Base-by-base conservation (phyloP, 1,140 invertebrate genomes). In the Brachionus sp. region DNA sequence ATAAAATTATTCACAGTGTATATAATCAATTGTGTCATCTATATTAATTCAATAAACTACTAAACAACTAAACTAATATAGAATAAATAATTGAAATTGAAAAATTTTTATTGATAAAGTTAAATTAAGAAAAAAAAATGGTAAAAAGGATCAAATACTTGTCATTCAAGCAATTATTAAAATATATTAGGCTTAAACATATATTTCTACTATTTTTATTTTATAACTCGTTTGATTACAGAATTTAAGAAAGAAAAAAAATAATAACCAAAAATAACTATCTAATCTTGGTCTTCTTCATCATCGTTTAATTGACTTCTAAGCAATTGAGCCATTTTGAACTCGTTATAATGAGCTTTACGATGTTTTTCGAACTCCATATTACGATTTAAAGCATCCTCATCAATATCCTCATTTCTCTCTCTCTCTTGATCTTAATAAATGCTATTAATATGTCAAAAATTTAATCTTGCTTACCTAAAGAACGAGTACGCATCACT, bases 311-410 rank as follows among this genome's bases (percentile, higher is more conserved):
- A 10, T 50, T 82, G 57, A 57, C 39, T 50, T 68, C 39, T 82
- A 10, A 66, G 35, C 25, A 68, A 35, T 10, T 66, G 62, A 10
- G 57, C 80, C 57, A 82, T 66, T 25, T 82, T 66, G 33, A 82
- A 82, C 46, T 82, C 80, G 33, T 82, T 82, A 37, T 82, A 82
- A 44, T 82, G 80, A 9, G 57, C 57, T 39, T 68, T 82, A 13
- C 80, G 62, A 68, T 82, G 62, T 6, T 25, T 42, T 66, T 82
- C 80, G 13, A 82, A 82, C 66, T 82, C 57, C 19, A 9, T 19
- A 37, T 80, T 80, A 62, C 77, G 13, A 0, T 77, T 77, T 29
- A 70, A 70, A 19, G 29, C 35, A 39, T 70, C 66, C 44, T 44
- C 19, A 29, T 75, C 39, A 5, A 29, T 6, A 4, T 46, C 25